Evolutionary conservation across 2,797 vertebrate genomes (phyloP).

Genomic region (Acanthornis magna): DNA sequence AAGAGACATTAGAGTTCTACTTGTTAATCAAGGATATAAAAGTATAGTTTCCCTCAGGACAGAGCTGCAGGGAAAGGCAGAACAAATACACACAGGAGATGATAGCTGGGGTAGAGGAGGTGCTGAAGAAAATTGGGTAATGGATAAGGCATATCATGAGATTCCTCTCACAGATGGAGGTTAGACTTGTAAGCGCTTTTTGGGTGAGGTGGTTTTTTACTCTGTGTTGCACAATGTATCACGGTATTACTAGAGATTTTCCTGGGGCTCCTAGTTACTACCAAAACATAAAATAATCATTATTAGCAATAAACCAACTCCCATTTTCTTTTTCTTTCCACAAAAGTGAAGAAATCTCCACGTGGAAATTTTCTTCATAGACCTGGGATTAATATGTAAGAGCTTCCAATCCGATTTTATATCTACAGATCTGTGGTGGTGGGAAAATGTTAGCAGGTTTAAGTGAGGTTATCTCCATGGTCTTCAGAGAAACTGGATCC

Average conservation of each 20-base stretch:
- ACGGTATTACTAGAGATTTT: not conserved
- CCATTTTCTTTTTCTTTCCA: not conserved
- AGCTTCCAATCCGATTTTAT: not conserved
- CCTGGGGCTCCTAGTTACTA: not conserved
- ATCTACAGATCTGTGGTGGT: not conserved
- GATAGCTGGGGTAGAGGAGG: not conserved
- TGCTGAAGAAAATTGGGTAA: not conserved
- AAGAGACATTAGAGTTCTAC: not conserved
- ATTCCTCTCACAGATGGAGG: not conserved
- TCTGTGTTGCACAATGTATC: not conserved
- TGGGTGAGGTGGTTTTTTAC: not conserved
- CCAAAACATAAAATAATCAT: not conserved
- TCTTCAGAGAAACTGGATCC: not conserved
- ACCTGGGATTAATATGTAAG: not conserved
- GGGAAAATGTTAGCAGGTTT: not conserved
- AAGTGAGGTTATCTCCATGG: not conserved
- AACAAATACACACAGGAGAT: not conserved
- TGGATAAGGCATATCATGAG: not conserved
- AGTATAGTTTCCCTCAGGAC: not conserved
- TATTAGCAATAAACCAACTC: not conserved
- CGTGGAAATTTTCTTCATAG: not conserved
- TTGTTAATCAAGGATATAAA: not conserved
- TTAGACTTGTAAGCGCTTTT: not conserved
- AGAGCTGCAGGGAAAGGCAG: constrained; percentile 45
- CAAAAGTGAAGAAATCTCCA: not conserved